Conservation (phyloP, 2,113 vertebrate species). For the Noturus placidus region DNA sequence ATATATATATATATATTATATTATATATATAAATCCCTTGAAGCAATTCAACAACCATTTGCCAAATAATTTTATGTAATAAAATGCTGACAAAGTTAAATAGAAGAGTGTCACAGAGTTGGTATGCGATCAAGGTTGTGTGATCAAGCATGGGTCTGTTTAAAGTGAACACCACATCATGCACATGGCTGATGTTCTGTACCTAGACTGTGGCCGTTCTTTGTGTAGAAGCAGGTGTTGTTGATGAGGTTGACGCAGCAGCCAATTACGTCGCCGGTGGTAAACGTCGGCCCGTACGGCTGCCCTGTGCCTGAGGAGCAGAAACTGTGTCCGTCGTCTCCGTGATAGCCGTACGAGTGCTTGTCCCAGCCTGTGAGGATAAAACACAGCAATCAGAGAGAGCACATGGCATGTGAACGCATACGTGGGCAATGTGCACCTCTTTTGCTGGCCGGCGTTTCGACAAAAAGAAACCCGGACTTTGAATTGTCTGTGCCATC, state of each 20-base stretch:
- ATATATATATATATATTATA: too few relatives aligned
- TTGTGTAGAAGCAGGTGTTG: conserved; percentile 96
- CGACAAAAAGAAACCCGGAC: not conserved
- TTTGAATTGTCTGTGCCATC: not conserved
- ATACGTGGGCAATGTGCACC: not conserved
- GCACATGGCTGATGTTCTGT: not conserved
- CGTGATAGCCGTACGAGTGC: conserved; percentile 97
- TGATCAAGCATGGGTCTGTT: not conserved
- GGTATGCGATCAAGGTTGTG: not conserved
- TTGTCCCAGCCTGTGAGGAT: conserved; percentile 90
- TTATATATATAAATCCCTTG: not conserved
- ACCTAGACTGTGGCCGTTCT: conserved; percentile 98
- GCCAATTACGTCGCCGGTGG: conserved; percentile 95
- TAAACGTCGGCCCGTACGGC: conserved; percentile 95
- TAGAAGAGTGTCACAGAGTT: not conserved
- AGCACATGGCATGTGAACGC: not conserved
- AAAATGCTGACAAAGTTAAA: not conserved
- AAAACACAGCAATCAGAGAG: conserved; percentile 35
- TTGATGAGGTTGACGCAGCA: conserved; percentile 99
- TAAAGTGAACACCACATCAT: not conserved
- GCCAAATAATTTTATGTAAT: not conserved
- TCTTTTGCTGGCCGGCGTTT: too few relatives aligned
- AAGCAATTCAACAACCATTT: not conserved
- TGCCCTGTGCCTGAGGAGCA: conserved; percentile 97
- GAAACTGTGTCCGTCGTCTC: conserved; percentile 96